These are phyloP conservation scores for Urocyon cinereoargenteus DNA, from an alignment of 2,797 vertebrate genomes.

Conservation along the genomic window DNA sequence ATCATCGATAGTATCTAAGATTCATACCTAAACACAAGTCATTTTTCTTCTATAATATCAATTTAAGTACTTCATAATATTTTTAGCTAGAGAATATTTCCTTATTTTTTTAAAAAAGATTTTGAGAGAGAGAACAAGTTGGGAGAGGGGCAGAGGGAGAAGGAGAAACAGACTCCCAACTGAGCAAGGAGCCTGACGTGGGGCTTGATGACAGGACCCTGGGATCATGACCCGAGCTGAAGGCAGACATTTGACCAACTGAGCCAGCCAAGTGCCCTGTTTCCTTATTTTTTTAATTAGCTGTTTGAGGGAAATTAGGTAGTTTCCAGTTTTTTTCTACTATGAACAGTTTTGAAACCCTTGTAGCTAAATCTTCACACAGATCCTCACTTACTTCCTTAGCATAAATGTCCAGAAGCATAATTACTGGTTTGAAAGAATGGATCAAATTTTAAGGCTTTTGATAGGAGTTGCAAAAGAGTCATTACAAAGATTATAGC, in stretches of 20 bases:
- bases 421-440: background rate
- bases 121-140: too few species aligned
- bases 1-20: background rate
- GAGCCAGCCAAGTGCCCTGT: too few species aligned
- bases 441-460: background rate
- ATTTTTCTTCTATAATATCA: slow-evolving; percentile 1
- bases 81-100: background rate
- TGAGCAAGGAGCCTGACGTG: too few species aligned
- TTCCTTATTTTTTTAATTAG: background rate
- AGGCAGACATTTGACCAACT: too few species aligned
- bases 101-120: background rate
- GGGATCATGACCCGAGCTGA: too few species aligned
- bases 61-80: slow-evolving; percentile 11
- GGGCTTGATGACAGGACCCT: too few species aligned
- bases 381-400: slow-evolving; percentile 18
- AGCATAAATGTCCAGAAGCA: background rate
- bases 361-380: background rate
- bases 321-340: background rate
- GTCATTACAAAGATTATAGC: background rate
- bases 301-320: background rate
- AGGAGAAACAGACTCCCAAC: too few species aligned
- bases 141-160: too few species aligned
- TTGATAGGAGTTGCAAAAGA: background rate
- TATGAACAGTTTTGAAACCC: background rate
- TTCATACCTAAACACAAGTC: background rate